Base-by-base conservation (phyloP, 2,113 vertebrate genomes). In the Guaruba guarouba region DNA sequence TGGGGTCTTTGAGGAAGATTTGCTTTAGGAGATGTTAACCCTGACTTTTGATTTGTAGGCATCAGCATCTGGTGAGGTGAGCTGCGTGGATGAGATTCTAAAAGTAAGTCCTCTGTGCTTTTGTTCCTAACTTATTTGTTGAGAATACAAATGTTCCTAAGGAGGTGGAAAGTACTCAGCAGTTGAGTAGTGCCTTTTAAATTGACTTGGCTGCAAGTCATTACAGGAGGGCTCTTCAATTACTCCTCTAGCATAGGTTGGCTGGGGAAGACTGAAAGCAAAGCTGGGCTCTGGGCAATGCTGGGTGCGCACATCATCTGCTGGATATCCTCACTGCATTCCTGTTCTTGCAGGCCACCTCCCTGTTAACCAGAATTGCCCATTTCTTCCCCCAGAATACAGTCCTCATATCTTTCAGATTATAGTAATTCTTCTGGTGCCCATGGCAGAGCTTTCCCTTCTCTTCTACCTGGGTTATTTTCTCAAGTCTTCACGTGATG, bases 61-160 rank as follows among this genome's bases (percentile, higher is more conserved):
- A 78, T 98, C 99, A 71, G 98, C 98, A 86, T 98, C 98, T 13
- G 98, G 99, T 88, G 99, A 99, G 68, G 98, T 99, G 82, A 99
- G 99, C 98, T 99, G 99, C 91, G 99, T 99, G 57, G 99, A 99
- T 97, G 99, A 99, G 97, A 99, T 99, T 96, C 98, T 99, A 55
- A 99, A 99, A 99, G 99, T 99, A 98, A 96, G 98, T 97, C 48
- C 27, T 93, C 18, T 24, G 31, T 23, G 62, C 69, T 91, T n/a
- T 55, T 82, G 22, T 54, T 79, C 59, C 6, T 67, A 11, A n/a
- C 15, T 82, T 67, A 27, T 16, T 69, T 68, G 35, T 35, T 90
- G 88, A 48, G 67, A 69, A 11, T 7, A 3, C 49, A 39, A 1
- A 54, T 16, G 2, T 62, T 55, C 2, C 22, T 54, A 4, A 25